Base-by-base conservation (phyloP, 64 coral and sea anemone genomes). In the Platygyra sinensis region DNA sequence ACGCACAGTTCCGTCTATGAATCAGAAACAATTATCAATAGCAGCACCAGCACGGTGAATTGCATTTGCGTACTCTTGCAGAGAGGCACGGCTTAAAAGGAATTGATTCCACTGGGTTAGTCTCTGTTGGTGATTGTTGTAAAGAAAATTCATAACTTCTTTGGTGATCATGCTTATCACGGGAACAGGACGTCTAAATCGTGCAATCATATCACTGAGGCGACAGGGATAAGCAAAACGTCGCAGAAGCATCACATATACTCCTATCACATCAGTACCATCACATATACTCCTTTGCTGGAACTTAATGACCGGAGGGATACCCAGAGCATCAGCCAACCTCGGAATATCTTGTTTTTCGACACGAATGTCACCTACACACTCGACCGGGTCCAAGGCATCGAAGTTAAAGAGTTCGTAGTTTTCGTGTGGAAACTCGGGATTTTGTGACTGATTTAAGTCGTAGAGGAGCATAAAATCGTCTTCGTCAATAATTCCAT, bases 401-500 rank as follows among this genome's bases (percentile, higher is more conserved):
- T 88, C 86, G 67, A 88, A 76, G 74, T 88, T 76, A 39, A 76
- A 88, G 52, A 55, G 86, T 62, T 88, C 86, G 86, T 88, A 88
- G 72, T 88, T 88, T 88, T 76, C 86, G 31, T 19, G 50, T 75
- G 72, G 86, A 60, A 88, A 75, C 78, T 76, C 72, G 72, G 86
- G 86, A 60, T 76, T 76, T 76, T 76, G 7, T 72, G 36, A 73
- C 64, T 50, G 52, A n/a, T n/a, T n/a, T n/a, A n/a, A n/a, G n/a
- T n/a, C n/a, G n/a, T n/a, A n/a, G n/a, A n/a, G n/a, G n/a, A n/a
- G n/a, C n/a, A n/a, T n/a, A n/a, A n/a, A n/a, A n/a, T n/a, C n/a
- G n/a, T n/a, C n/a, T n/a, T n/a, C n/a, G n/a, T n/a, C n/a, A n/a
- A n/a, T n/a, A n/a, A n/a, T n/a, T n/a, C n/a, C n/a, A n/a, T n/a